Conservation (phyloP, 1,140 invertebrate species). For the Harpegnathos saltator region DNA sequence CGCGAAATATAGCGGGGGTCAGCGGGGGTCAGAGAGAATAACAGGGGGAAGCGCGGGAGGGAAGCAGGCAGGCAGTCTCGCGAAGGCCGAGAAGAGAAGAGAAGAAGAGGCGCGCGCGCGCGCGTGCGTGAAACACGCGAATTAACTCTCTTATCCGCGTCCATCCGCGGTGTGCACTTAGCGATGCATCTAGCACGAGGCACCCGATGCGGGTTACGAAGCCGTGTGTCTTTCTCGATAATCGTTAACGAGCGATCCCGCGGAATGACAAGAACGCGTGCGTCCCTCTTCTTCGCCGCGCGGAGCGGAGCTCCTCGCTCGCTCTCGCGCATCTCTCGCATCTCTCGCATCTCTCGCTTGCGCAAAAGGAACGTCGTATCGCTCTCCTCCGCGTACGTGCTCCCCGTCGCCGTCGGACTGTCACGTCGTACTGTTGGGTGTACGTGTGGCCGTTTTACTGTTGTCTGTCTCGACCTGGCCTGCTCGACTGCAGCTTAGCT, state of each 20-base stretch:
- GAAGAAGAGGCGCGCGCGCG: not conserved
- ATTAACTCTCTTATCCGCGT: constrained; percentile 26
- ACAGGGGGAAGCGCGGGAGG: not conserved
- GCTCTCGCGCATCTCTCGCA: not conserved
- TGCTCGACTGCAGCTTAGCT: too few relatives aligned
- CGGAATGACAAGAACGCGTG: constrained; percentile 65
- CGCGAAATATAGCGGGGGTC: not conserved
- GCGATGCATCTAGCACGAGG: constrained; percentile 27
- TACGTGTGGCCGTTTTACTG: too few relatives aligned
- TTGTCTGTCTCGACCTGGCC: too few relatives aligned
- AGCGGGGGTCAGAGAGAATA: too few relatives aligned
- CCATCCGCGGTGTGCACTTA: constrained; percentile 1
- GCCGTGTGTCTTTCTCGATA: constrained; percentile 32
- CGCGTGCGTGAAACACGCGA: constrained; percentile 1
- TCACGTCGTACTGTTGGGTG: too few relatives aligned
- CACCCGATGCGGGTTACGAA: constrained; percentile 29
- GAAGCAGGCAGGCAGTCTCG: too few relatives aligned
- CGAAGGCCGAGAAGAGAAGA: constrained; percentile 5
- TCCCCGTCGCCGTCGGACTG: too few relatives aligned
- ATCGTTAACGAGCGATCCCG: constrained; percentile 63
- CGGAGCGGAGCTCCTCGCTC: too few relatives aligned
- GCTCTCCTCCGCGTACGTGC: not conserved
- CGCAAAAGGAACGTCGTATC: constrained; percentile 26
- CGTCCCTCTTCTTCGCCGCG: constrained; percentile 26
- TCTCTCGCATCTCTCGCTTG: constrained; percentile 18